These are phyloP conservation scores for Chymomyza fuscimana DNA, from an alignment of 2,888 invertebrate species.

Conservation along the genomic window DNA sequence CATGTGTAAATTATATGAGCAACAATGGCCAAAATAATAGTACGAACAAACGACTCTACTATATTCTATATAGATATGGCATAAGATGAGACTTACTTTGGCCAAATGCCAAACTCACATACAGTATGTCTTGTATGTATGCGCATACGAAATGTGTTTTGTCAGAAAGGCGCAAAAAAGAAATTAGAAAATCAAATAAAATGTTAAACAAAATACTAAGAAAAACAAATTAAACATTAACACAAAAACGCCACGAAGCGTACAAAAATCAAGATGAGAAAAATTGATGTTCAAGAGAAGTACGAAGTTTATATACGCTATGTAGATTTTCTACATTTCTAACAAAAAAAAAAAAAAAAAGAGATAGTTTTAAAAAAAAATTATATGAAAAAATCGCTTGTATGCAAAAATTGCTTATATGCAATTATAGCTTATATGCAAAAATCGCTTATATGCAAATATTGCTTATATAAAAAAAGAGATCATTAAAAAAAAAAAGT, in stretches of 20 bases:
- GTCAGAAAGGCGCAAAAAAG: slow-evolving; percentile 18
- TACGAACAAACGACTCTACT: slow-evolving; percentile 8
- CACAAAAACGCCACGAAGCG: slow-evolving; percentile 32
- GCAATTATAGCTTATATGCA: neutral
- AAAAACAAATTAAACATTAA: slow-evolving; percentile 59
- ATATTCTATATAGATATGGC: slow-evolving; percentile 21
- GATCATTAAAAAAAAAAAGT: too few species aligned
- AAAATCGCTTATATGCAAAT: too few species aligned
- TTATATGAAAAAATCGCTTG: neutral
- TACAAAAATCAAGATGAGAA: neutral
- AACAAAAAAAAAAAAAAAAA: too few species aligned
- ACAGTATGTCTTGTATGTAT: neutral
- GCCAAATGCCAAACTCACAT: slow-evolving; percentile 32
- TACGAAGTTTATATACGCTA: neutral
- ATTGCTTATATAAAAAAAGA: too few species aligned
- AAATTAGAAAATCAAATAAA: slow-evolving; percentile 66
- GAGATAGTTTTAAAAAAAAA: too few species aligned
- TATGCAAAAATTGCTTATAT: neutral
- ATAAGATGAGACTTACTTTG: slow-evolving; percentile 61
- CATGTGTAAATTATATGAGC: slow-evolving; percentile 59
- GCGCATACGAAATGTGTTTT: neutral
- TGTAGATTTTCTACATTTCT: neutral
- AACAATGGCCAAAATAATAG: slow-evolving; percentile 55
- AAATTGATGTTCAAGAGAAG: neutral
- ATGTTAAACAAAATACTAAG: slow-evolving; percentile 68